Conservation (phyloP, 1,140 invertebrate species). For the Hormaphis cornu region DNA sequence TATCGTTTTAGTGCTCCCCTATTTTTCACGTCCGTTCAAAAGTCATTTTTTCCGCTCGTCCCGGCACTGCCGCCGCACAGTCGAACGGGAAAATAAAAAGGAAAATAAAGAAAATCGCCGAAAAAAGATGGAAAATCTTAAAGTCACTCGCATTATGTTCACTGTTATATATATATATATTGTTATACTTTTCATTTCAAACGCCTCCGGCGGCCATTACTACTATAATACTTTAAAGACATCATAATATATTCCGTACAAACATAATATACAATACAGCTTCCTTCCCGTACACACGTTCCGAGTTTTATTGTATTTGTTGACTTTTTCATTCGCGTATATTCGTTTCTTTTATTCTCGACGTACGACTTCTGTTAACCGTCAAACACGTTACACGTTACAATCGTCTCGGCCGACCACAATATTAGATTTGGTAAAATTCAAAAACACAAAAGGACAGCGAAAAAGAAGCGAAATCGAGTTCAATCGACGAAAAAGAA, state of each 20-base stretch:
- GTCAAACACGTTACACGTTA: too few species aligned
- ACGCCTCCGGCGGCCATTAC: slow-evolving; percentile 20
- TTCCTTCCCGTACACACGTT: not conserved
- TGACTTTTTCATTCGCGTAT: not conserved
- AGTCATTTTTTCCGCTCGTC: slow-evolving; percentile 27
- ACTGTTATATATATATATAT: slow-evolving; percentile 11
- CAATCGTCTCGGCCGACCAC: too few species aligned
- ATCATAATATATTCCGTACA: slow-evolving; percentile 12
- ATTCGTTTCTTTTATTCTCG: not conserved
- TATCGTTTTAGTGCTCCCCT: not conserved
- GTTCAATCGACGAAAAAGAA: too few species aligned
- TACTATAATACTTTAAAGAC: slow-evolving; percentile 17
- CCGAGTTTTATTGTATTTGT: not conserved
- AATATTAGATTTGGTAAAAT: too few species aligned
- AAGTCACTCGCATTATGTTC: not conserved
- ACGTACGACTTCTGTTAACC: not conserved
- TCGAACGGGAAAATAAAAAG: not conserved
- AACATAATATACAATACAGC: not conserved
- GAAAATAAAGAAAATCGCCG: slow-evolving; percentile 13
- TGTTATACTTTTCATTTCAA: slow-evolving; percentile 16
- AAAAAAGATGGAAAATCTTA: slow-evolving; percentile 27
- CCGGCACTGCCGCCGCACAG: not conserved
- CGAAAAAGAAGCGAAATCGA: too few species aligned
- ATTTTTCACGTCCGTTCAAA: slow-evolving; percentile 29
- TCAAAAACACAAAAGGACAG: too few species aligned